Conservation (phyloP, 2,113 vertebrate genomes). For the Rhinolophus ferrumequinum region DNA sequence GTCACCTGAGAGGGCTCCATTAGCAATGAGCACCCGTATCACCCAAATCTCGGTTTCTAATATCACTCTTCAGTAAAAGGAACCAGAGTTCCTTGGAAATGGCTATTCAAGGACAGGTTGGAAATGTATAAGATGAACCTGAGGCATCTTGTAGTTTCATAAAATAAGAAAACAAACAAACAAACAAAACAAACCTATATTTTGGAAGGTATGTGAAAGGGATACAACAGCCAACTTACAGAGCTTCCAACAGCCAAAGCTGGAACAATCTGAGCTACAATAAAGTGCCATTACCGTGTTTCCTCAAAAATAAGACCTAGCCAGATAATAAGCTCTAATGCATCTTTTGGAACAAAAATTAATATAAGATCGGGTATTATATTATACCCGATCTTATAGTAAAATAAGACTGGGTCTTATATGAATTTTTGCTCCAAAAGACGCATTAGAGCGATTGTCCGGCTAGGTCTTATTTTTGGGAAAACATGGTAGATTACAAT, state of each 20-base stretch:
- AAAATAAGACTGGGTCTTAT: no score
- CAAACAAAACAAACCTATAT: not conserved
- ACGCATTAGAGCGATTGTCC: no score
- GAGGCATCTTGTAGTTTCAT: not conserved
- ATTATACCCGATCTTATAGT: no score
- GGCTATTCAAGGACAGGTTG: not conserved
- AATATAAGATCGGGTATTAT: no score
- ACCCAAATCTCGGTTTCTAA: not conserved
- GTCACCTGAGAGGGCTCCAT: not conserved
- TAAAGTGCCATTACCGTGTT: not conserved
- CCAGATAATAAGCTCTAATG: no score
- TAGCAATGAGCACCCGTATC: not conserved
- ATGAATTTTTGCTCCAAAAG: no score
- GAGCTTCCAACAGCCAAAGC: not conserved
- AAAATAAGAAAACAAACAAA: not conserved
- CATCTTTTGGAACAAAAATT: no score
- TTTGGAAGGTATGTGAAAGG: not conserved
- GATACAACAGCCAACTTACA: not conserved
- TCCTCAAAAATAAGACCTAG: no score
- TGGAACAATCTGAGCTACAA: not conserved
- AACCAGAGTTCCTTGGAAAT: not conserved
- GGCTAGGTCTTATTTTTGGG: no score
- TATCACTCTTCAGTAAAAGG: not conserved
- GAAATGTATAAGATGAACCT: not conserved
- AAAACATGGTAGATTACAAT: not conserved